phyloP scores from a whole-genome alignment of 1,140 invertebrate genomes.

The Asbolus verrucosus region DNA sequence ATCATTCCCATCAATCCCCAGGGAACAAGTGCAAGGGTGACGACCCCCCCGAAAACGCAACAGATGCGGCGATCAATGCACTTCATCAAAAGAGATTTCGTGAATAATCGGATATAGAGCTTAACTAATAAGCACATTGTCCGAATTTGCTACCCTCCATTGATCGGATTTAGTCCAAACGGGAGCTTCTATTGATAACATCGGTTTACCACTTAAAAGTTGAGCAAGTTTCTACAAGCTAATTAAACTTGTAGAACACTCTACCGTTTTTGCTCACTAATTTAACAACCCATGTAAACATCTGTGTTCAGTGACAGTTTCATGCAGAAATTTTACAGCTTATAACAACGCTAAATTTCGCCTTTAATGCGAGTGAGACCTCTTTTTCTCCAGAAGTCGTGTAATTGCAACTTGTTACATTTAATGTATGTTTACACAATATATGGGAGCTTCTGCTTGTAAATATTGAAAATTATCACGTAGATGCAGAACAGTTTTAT shows the following conservation, averaged over 20 bases:
- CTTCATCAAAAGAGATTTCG: conserved; percentile 4
- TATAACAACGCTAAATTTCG: neutral
- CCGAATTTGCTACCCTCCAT: conserved; percentile 14
- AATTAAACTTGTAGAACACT: conserved; percentile 10
- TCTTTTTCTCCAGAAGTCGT: neutral
- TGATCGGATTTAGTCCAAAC: conserved; percentile 25
- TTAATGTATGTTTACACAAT: conserved; percentile 17
- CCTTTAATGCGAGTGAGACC: conserved; percentile 10
- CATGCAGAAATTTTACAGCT: conserved; percentile 15
- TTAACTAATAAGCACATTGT: conserved; percentile 30
- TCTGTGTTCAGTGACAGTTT: conserved; percentile 28
- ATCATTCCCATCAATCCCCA: too few species aligned
- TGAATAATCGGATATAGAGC: conserved; percentile 13
- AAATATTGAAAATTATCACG: conserved; percentile 31
- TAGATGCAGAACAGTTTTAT: neutral
- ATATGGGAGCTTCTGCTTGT: conserved; percentile 29
- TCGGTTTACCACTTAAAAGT: too few species aligned
- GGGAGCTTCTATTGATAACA: too few species aligned
- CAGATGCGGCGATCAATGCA: conserved; percentile 20
- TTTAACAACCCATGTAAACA: conserved; percentile 35
- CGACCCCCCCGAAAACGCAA: conserved; percentile 12
- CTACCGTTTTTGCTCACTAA: conserved; percentile 10
- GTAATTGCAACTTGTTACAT: conserved; percentile 24
- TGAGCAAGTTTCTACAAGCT: conserved; percentile 10
- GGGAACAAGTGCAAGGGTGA: conserved; percentile 4